Conservation (phyloP, 2,113 vertebrate genomes). For the Grus americana region DNA sequence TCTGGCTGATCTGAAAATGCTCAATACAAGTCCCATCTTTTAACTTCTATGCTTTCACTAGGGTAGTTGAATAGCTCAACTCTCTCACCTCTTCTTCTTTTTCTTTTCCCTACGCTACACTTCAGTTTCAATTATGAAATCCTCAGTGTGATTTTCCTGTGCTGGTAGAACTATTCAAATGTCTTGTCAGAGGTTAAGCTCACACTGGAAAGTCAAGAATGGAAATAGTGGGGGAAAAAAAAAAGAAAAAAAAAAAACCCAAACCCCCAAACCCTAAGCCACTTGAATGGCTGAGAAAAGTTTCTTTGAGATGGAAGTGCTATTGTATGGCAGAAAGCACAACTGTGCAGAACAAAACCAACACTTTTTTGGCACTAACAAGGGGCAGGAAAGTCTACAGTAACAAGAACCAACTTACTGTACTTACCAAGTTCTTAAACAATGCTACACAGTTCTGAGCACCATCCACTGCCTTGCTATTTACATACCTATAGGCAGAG, state of each 20-base stretch:
- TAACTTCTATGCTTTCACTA: not conserved
- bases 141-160: not conserved
- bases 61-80: not conserved
- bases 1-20: not conserved
- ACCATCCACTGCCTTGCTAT: not conserved
- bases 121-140: constrained; percentile 28
- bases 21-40: not conserved
- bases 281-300: not conserved
- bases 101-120: not conserved
- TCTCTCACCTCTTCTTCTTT: not conserved
- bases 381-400: not conserved
- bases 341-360: not conserved
- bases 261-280: not conserved
- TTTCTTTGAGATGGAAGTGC: not conserved
- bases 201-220: not conserved
- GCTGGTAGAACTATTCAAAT: not conserved
- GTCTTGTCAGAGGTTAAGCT: not conserved
- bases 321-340: not conserved
- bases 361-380: not conserved
- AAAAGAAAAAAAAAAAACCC: not conserved
- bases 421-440: not conserved
- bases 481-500: not conserved
- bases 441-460: not conserved
- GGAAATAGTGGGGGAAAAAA: not conserved
- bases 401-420: not conserved